A percentile compares a stretch with the other conserved stretches of the same genome.
Conservation (phyloP, 2,113 vertebrate genomes). For the Aviceda subcristata region DNA sequence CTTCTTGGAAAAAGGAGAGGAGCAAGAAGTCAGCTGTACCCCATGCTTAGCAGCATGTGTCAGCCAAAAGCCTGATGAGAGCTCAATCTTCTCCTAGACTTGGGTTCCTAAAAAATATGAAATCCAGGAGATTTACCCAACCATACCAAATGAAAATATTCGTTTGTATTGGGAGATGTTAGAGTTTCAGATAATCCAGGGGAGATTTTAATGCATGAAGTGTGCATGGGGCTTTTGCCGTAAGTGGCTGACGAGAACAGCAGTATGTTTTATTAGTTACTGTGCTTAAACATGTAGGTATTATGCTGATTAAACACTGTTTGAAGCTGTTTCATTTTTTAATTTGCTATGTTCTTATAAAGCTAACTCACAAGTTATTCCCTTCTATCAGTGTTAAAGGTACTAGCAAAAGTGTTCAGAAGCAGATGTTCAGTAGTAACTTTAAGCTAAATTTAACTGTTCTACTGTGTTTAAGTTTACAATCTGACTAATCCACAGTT, state of each 20-base stretch:
- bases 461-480: neutral
- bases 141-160: neutral
- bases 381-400: neutral
- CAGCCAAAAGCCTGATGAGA: neutral
- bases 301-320: neutral
- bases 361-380: neutral
- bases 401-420: neutral
- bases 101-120: neutral
- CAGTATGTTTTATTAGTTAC: neutral
- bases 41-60: rapidly evolving
- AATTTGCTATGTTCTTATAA: neutral
- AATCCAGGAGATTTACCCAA: neutral
- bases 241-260: neutral
- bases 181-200: neutral
- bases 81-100: neutral
- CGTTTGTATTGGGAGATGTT: neutral
- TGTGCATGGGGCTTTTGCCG: neutral
- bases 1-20: neutral
- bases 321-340: neutral
- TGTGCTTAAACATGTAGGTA: neutral
- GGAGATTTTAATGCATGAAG: neutral
- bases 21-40: neutral
- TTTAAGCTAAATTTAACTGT: neutral
- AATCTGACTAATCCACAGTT: neutral
- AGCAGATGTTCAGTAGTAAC: neutral